Percentiles rank a stretch among this genome's conserved stretches.
These are phyloP conservation scores for Prionace glauca DNA, from an alignment of 2,797 vertebrate genomes.

Conservation along the genomic window DNA sequence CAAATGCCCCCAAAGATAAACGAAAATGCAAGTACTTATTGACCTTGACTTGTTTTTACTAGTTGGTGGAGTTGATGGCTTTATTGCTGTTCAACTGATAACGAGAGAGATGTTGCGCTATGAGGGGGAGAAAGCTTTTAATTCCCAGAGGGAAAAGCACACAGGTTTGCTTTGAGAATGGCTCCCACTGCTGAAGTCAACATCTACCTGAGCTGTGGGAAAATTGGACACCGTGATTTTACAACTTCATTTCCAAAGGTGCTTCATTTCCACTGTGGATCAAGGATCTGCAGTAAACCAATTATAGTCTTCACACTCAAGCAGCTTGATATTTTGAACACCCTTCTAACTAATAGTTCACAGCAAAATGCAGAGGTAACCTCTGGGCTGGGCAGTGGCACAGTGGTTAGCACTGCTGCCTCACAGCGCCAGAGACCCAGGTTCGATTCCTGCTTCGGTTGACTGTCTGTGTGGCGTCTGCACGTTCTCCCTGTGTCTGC, in stretches of 20 bases:
- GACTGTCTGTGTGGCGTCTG: no score
- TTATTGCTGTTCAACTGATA: slow-evolving; percentile 75
- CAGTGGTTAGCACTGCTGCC: no score
- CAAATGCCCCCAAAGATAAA: slow-evolving; percentile 67
- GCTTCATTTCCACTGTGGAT: not conserved
- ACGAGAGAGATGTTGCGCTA: slow-evolving; percentile 68
- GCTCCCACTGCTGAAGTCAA: slow-evolving; percentile 49
- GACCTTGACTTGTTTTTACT: slow-evolving; percentile 68
- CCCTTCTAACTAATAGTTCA: not conserved
- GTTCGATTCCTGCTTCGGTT: no score
- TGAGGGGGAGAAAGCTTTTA: slow-evolving; percentile 72
- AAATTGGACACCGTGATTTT: no score
- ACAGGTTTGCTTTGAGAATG: slow-evolving; percentile 73
- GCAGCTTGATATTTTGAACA: not conserved
- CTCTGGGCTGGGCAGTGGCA: no score
- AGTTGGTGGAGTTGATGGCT: slow-evolving; percentile 72
- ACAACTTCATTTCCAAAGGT: not conserved
- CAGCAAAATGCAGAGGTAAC: not conserved
- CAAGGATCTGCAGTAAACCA: not conserved
- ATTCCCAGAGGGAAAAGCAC: slow-evolving; percentile 77
- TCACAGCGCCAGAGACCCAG: no score
- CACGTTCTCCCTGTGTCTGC: no score
- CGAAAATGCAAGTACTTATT: slow-evolving; percentile 71
- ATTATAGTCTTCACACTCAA: not conserved
- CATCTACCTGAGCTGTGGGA: slow-evolving; percentile 12